Percentiles rank a stretch among this genome's conserved stretches.
Evolutionary conservation across 2,797 vertebrate species (phyloP).

Genomic region (Lutjanus argentimaculatus): DNA sequence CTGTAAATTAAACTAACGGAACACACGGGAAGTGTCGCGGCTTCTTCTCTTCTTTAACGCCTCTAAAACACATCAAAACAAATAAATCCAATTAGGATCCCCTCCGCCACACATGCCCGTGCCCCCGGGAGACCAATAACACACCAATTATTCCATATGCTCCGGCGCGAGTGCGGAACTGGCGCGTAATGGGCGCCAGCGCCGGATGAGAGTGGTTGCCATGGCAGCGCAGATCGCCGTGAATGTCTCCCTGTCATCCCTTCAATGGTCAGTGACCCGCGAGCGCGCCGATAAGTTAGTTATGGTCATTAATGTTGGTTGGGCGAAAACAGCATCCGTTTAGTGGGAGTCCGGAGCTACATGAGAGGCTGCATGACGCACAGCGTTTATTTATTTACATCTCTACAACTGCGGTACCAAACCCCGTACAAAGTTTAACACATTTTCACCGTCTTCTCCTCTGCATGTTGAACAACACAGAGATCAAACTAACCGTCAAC

Average conservation of each 20-base stretch:
- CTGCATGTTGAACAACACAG: no score
- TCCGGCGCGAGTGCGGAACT: conserved; percentile 71
- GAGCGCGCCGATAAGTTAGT: conserved; percentile 73
- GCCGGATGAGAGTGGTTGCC: conserved; percentile 80
- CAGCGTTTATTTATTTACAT: conserved; percentile 28
- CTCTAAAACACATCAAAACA: conserved; percentile 83
- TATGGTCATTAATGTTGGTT: conserved; percentile 75
- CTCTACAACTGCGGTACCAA: conserved; percentile 8
- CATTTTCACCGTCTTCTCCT: neutral
- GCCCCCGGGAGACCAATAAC: conserved; percentile 83
- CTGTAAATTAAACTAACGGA: conserved; percentile 61
- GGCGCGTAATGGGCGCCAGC: conserved; percentile 75
- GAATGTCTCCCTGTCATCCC: conserved; percentile 62
- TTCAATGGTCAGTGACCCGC: conserved; percentile 74
- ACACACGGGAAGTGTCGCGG: conserved; percentile 45
- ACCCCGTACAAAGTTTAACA: conserved; percentile 15
- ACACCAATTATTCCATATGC: conserved; percentile 85
- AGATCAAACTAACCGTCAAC: neutral
- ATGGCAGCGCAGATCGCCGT: conserved; percentile 72
- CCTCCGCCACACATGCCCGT: conserved; percentile 77
- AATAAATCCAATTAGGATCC: conserved; percentile 84
- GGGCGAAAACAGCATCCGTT: conserved; percentile 56
- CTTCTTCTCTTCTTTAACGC: conserved; percentile 63
- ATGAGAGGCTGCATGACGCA: conserved; percentile 39
- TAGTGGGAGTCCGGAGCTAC: conserved; percentile 35